These are phyloP conservation scores for Aldrovandia affinis DNA, from an alignment of 2,797 vertebrate species.

Conservation along the genomic window DNA sequence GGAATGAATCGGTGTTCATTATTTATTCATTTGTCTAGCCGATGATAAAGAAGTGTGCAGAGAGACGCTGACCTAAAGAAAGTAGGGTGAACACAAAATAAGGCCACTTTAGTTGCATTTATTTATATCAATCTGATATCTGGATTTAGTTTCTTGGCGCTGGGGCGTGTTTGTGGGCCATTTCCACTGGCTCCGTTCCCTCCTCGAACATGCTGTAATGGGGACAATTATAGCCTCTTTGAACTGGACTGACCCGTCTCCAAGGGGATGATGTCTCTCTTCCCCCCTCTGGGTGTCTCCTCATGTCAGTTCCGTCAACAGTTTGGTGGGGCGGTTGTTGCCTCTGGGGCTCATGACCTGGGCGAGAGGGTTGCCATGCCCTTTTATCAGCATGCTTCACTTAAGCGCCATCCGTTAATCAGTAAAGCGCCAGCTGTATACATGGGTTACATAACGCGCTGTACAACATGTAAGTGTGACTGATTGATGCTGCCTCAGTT, in stretches of 20 bases:
- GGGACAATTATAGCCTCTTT: conserved; percentile 26
- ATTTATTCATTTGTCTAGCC: neutral
- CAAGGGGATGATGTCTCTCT: neutral
- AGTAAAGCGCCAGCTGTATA: neutral
- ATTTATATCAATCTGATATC: no score
- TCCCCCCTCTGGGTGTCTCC: neutral
- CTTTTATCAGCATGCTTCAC: neutral
- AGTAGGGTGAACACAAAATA: no score
- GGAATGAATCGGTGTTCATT: neutral
- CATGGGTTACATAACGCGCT: neutral
- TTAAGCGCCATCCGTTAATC: neutral
- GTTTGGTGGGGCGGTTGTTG: neutral
- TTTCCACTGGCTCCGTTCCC: conserved; percentile 9
- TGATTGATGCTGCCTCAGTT: neutral
- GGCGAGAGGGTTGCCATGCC: neutral
- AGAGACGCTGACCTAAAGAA: no score
- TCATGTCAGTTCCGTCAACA: neutral
- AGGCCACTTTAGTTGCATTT: no score
- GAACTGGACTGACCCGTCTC: neutral
- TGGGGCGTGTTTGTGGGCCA: neutral
- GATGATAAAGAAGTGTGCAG: neutral
- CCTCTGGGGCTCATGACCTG: neutral
- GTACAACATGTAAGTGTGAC: neutral
- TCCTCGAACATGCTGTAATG: conserved; percentile 21
- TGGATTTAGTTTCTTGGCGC: conserved; percentile 23